Base-by-base conservation (phyloP, 2,888 invertebrate species). In the Scaeva pyrastri region DNA sequence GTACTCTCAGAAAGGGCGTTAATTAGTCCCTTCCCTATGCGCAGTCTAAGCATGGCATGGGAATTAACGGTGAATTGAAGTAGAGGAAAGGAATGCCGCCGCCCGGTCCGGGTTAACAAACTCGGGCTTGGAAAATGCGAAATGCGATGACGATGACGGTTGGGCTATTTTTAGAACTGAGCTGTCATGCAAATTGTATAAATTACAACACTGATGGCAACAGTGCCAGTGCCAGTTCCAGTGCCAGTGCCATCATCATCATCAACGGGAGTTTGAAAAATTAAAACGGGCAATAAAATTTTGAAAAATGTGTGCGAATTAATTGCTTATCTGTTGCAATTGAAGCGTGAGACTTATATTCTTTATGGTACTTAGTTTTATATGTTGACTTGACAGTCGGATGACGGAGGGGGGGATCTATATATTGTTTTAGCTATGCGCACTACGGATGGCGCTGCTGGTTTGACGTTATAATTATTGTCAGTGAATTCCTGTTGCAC, bases 321-420 rank as follows among this genome's bases (percentile, higher is more conserved):
- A 86, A 86, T 86, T 86, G 86, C 71, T 78, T 82, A 86, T 86
- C 71, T 82, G 86, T 81, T 86, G 81, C 81, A 80, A 62, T 73
- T 76, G 52, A 43, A 74, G 81, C 78, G 86, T 86, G 82, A 78
- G 86, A 82, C 58, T 72, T 26, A 16, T 12, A 41, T 58, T 56
- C n/a, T 4, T 36, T 43, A 14, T 21, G 19, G 19, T 1, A 8
- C 3, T n/a, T n/a, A n/a, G n/a, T n/a, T n/a, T n/a, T n/a, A n/a
- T n/a, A n/a, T n/a, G n/a, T n/a, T n/a, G n/a, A n/a, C n/a, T n/a
- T n/a, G n/a, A n/a, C n/a, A n/a, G n/a, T n/a, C n/a, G n/a, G n/a
- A n/a, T 26, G 26, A 26, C 2, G 26, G 6, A 0, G 6, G 5
- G 31, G 31, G 31, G 31, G 31, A 8, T 31, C 1, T 5, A 4